Evolutionary conservation across 2,797 vertebrate genomes (phyloP), one percentile per base, ranked within the genome.

Genomic region (Acrossocheilus fasciatus): DNA sequence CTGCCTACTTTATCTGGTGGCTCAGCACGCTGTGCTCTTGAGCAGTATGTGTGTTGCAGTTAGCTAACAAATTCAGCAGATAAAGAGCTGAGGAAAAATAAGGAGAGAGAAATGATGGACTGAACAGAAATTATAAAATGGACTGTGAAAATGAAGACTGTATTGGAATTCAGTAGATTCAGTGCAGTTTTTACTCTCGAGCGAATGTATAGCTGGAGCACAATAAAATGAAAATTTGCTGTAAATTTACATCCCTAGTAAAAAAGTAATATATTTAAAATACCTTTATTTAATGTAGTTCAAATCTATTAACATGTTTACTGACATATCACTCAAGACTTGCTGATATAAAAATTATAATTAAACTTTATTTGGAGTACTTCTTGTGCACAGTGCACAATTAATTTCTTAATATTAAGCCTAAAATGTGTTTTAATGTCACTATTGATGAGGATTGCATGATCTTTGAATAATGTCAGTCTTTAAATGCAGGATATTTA

Each of bases 81-180:
- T 20, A 59, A 73, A 73, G 6, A 30, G 52, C 57, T 45, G n/a
- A 57, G 39, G 17, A 74, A 66, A 74, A 41, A 15, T 59, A 73
- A 1, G 1, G n/a, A 45, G 17, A 47, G n/a, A 50, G 41, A 83
- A 64, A 17, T 62, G 0, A 50, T 64, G 41, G 39, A 57, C 4
- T 72, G 36, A 43, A 9, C 36, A 59, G 7, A 62, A 62, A n/a
- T 59, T 4, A 43, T 75, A 36, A 43, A 47, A 57, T 4, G 15
- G 54, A 83, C 30, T 47, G 26, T 47, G 12, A 83, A 74, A 75
- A 74, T 62, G 14, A 54, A 59, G 26, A 15, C 26, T 78, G 12
- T 54, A 41, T 78, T 59, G 52, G 12, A 41, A 10, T 74, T 83
- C 26, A 17, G 52, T 59, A 9, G 26, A 10, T 74, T 83, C 26